Base-by-base conservation (phyloP, 92 coral and sea anemone genomes). In the Desmophyllum pertusum region DNA sequence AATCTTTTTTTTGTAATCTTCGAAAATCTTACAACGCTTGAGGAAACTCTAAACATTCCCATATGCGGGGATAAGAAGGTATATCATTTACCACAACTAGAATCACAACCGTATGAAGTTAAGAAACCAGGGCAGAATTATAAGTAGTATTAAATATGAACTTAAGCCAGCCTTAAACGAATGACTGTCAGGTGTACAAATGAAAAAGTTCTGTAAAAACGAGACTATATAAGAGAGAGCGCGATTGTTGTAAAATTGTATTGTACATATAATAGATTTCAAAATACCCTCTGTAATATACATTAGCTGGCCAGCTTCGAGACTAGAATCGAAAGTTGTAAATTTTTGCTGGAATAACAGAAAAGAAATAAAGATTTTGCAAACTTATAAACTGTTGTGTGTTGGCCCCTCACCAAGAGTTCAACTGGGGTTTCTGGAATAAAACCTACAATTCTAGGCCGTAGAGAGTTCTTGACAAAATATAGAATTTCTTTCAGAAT, bases 361-460 rank as follows among this genome's bases (percentile, higher is more conserved):
- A 2, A 11, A 42, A 42, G 35, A 59, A 78, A 78, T 78, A 78
- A 61, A 78, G 53, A 40, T 62, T 78, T 59, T 35, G 35, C 40
- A 37, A 78, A 78, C 67, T 27, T 42, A 78, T n/a, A 23, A 52
- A 30, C 25, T 9, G 67, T 21, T 35, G 62, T 21, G 21, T 31
- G 64, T 33, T 48, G 17, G 21, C n/a, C n/a, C n/a, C n/a, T n/a
- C n/a, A n/a, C n/a, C n/a, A n/a, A n/a, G n/a, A n/a, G n/a, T n/a
- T n/a, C n/a, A n/a, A n/a, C n/a, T n/a, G n/a, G n/a, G 65, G 65
- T n/a, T 55, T 5, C 31, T 15, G 9, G 14, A 25, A 10, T 33
- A 27, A 59, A 25, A 25, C 11, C 2, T 13, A 48, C n/a, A n/a
- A n/a, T n/a, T n/a, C n/a, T n/a, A n/a, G n/a, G 35, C 31, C n/a